phyloP scores from a whole-genome alignment of 2,797 vertebrate species.

The Lepilemur ruficaudatus region DNA sequence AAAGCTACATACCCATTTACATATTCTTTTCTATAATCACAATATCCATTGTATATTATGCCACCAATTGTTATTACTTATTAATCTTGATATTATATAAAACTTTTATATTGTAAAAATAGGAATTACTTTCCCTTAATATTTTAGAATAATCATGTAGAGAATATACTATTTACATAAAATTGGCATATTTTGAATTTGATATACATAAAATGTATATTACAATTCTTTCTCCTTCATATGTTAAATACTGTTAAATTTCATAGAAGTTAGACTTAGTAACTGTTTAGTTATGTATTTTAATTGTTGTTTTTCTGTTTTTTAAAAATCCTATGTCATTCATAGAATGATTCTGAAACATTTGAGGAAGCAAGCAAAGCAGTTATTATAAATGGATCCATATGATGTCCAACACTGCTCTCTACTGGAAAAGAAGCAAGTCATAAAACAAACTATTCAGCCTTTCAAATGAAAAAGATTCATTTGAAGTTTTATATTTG shows the following conservation, averaged over 20 bases:
- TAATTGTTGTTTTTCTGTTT: neutral
- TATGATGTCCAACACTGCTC: slow-evolving; percentile 81
- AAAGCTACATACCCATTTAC: neutral
- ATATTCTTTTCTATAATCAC: neutral
- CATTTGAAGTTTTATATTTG: neutral
- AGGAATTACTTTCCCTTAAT: neutral
- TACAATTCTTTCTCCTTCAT: neutral
- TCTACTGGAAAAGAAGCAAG: slow-evolving; percentile 81
- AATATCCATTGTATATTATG: neutral
- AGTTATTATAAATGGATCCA: slow-evolving; percentile 8
- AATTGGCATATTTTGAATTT: slow-evolving; percentile 28
- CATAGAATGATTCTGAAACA: neutral
- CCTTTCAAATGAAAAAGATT: neutral
- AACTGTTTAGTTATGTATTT: neutral
- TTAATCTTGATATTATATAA: neutral
- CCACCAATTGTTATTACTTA: neutral
- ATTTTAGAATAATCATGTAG: neutral
- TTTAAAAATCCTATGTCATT: neutral
- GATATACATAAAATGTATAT: neutral
- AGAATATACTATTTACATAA: neutral
- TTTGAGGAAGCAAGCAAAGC: slow-evolving; percentile 7
- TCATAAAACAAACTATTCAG: neutral
- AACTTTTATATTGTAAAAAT: neutral
- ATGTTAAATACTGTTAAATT: neutral
- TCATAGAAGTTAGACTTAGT: neutral